Percentiles rank a stretch among this genome's conserved stretches.
phyloP scores from a whole-genome alignment of 2,797 vertebrate species.

The Anguilla anguilla region DNA sequence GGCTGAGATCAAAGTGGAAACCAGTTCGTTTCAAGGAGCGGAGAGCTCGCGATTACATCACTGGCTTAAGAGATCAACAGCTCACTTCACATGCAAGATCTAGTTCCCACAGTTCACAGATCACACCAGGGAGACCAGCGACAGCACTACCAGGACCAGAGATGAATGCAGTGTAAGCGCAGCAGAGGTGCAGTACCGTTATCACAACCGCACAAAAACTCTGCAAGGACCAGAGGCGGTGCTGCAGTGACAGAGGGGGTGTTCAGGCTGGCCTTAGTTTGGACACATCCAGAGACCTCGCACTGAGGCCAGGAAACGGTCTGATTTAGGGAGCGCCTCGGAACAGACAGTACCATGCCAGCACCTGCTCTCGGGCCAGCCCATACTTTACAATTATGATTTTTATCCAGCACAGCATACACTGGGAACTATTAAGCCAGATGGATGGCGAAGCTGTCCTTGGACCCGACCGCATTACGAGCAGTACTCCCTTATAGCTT shows the following conservation, averaged over 20 bases:
- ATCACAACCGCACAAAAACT: neutral
- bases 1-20: neutral
- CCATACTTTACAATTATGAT: slow-evolving; percentile 12
- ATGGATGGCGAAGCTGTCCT: slow-evolving; percentile 59
- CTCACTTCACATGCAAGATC: neutral
- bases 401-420: neutral
- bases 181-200: neutral
- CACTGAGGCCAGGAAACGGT: neutral
- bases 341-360: neutral
- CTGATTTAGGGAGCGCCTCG: neutral
- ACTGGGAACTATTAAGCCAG: slow-evolving; percentile 47
- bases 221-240: neutral
- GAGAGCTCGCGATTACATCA: neutral
- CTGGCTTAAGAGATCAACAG: neutral
- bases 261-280: neutral
- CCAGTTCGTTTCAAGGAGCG: neutral
- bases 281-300: neutral
- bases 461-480: slow-evolving; percentile 58
- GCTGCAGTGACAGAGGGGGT: neutral
- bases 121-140: neutral
- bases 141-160: neutral
- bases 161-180: neutral
- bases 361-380: neutral
- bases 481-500: slow-evolving; percentile 59
- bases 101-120: neutral